Evolutionary conservation across 1,140 invertebrate genomes (phyloP), one percentile per base, ranked within the genome.

Genomic region (Oryctes rhinoceros): DNA sequence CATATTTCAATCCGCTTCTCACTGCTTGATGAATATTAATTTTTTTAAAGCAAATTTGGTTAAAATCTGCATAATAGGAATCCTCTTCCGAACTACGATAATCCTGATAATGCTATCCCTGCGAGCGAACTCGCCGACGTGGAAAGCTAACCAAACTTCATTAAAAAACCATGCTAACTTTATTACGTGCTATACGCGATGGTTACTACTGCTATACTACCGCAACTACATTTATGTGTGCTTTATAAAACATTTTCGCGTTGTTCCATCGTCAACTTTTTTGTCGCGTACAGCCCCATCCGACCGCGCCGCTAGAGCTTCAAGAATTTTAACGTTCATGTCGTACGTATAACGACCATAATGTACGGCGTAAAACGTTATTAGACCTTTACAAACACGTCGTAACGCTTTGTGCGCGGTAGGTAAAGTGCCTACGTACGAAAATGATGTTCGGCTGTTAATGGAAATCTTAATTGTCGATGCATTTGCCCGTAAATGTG

Each of bases 341-440:
- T 44, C 2, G 24, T 30, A 30, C 47, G 13, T 4, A 13, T 53
- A 53, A 53, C 13, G 49, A 15, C n/a, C 13, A 53, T 53, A 53
- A 53, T 53, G 49, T 53, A 18, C 49, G 49, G n/a, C 49, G n/a
- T 53, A 53, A 53, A 53, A 53, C 49, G 49, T 53, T 53, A 53
- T 53, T 53, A 13, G 49, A 18, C n/a, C 49, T 53, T 53, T 15
- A 53, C 13, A 53, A 53, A 53, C 49, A 53, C n/a, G 49, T 18
- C n/a, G 4, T 53, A 53, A 15, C 13, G 49, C 13, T 13, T 53
- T 53, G 49, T 53, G 49, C 13, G n/a, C 49, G n/a, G 13, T 53
- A 44, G 39, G 39, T 15, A 53, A 53, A 53, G n/a, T 53, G n/a
- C 49, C 49, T 18, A 11, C 49, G 49, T 18, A 18, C 49, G 13